Evolutionary conservation across 2,797 vertebrate species (phyloP).

Genomic region (Aulostomus chinensis): DNA sequence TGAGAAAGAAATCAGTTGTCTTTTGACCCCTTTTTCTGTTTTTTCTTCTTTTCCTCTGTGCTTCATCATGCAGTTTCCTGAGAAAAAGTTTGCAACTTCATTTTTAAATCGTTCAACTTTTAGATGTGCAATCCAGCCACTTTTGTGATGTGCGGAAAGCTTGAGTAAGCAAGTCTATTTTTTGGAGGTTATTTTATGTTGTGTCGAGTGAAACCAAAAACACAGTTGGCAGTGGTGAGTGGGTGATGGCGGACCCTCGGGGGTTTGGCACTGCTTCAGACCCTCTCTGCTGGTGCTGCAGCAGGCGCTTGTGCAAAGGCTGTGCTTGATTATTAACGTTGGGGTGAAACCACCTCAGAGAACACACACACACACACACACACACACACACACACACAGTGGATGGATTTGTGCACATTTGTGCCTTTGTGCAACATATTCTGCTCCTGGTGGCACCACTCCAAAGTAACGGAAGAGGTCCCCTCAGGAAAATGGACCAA

Average conservation of each 20-base stretch:
- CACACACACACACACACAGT: background rate
- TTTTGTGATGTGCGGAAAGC: slow-evolving; percentile 13
- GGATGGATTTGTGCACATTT: slow-evolving; percentile 9
- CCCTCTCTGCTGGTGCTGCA: slow-evolving; percentile 38
- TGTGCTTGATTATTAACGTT: slow-evolving; percentile 46
- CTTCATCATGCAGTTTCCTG: too few species aligned
- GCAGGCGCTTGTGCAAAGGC: slow-evolving; percentile 14
- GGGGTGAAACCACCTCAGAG: slow-evolving; percentile 21
- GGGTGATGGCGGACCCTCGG: slow-evolving; percentile 26
- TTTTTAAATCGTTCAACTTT: background rate
- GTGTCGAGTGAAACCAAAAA: slow-evolving; percentile 38
- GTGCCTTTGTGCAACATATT: slow-evolving; percentile 24
- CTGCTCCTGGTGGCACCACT: slow-evolving; percentile 33
- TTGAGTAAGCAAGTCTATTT: slow-evolving; percentile 23
- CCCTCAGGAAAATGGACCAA: slow-evolving; percentile 64
- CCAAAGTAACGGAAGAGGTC: slow-evolving; percentile 71
- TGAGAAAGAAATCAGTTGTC: too few species aligned
- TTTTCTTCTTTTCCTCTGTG: too few species aligned
- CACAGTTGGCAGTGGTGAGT: slow-evolving; percentile 23
- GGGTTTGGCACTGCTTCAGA: slow-evolving; percentile 54
- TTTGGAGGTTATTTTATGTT: slow-evolving; percentile 32
- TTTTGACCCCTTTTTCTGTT: too few species aligned
- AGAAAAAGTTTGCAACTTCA: too few species aligned
- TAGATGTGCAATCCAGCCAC: slow-evolving; percentile 11
- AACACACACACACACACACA: slow-evolving; percentile 3